These are phyloP conservation scores for Drosophila pruinosa DNA, from an alignment of 1,140 invertebrate species.

Conservation along the genomic window DNA sequence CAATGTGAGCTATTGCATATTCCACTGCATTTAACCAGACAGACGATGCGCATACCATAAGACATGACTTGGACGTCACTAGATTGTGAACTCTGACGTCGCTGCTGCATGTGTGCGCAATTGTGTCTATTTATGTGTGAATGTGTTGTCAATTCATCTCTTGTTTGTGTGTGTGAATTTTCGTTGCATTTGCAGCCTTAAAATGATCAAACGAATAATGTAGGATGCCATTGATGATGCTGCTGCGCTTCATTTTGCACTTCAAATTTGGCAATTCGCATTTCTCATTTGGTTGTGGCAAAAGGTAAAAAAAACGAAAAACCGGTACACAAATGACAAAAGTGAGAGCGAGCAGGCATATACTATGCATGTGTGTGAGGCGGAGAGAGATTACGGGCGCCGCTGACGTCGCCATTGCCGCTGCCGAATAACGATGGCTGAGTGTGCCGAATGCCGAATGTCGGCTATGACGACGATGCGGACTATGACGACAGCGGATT, in stretches of 20 bases:
- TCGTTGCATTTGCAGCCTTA: constrained; percentile 32
- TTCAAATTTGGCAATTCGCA: constrained; percentile 22
- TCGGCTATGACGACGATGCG: too few species aligned
- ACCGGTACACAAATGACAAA: constrained; percentile 32
- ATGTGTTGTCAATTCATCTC: constrained; percentile 11
- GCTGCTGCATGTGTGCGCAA: constrained; percentile 6
- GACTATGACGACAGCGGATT: too few species aligned
- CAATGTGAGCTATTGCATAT: constrained; percentile 14
- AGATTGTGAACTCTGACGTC: constrained; percentile 29
- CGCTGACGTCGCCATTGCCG: neutral
- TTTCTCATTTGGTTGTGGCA: constrained; percentile 37
- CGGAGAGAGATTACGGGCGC: neutral
- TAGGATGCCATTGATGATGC: constrained; percentile 35
- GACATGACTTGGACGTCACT: constrained; percentile 38
- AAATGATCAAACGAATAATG: constrained; percentile 44
- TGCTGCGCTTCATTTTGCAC: constrained; percentile 25
- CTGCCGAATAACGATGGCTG: neutral
- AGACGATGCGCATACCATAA: too few species aligned
- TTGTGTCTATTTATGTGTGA: constrained; percentile 13
- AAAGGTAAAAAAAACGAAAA: constrained; percentile 26
- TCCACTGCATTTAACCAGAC: constrained; percentile 21
- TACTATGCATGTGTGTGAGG: neutral
- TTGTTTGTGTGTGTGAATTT: neutral
- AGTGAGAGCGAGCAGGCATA: constrained; percentile 16
- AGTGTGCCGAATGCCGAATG: neutral